A percentile compares a stretch with the other conserved stretches of the same genome.
Evolutionary conservation across 2,888 invertebrate species (phyloP).

Genomic region (Tridacna gigas): DNA sequence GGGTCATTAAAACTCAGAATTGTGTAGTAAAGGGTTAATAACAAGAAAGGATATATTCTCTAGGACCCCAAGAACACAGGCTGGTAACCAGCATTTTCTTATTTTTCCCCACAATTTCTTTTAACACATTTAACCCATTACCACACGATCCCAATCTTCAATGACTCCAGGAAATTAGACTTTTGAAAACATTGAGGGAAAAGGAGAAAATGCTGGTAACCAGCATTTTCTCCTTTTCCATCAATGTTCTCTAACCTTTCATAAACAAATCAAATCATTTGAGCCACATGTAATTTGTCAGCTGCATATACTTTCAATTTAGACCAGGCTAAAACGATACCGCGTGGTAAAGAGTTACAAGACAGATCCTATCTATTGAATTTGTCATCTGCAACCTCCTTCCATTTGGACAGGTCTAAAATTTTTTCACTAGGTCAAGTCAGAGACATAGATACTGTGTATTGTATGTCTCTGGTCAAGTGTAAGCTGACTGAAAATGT

Average conservation of each 20-base stretch:
- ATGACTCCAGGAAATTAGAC: background rate
- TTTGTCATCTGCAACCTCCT: too few relatives aligned
- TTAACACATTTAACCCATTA: background rate
- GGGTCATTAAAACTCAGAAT: too few relatives aligned
- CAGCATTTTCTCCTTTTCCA: background rate
- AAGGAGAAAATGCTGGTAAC: conserved; percentile 1
- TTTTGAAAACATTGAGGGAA: background rate
- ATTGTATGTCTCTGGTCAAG: too few relatives aligned
- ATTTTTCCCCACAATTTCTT: too few relatives aligned
- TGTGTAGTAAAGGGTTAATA: too few relatives aligned
- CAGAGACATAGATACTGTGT: too few relatives aligned
- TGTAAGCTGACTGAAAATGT: too few relatives aligned
- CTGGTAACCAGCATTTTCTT: background rate
- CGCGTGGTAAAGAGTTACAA: background rate
- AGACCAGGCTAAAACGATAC: background rate
- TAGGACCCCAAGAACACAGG: too few relatives aligned
- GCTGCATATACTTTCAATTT: background rate
- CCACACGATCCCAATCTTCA: background rate
- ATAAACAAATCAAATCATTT: background rate
- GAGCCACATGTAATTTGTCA: background rate
- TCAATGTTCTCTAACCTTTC: background rate
- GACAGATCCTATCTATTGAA: too few relatives aligned
- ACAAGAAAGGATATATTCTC: too few relatives aligned
- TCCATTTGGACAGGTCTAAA: too few relatives aligned
- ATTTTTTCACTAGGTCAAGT: too few relatives aligned